These are phyloP conservation scores for Antennarius striatus DNA, from an alignment of 2,113 vertebrate species.

Conservation along the genomic window DNA sequence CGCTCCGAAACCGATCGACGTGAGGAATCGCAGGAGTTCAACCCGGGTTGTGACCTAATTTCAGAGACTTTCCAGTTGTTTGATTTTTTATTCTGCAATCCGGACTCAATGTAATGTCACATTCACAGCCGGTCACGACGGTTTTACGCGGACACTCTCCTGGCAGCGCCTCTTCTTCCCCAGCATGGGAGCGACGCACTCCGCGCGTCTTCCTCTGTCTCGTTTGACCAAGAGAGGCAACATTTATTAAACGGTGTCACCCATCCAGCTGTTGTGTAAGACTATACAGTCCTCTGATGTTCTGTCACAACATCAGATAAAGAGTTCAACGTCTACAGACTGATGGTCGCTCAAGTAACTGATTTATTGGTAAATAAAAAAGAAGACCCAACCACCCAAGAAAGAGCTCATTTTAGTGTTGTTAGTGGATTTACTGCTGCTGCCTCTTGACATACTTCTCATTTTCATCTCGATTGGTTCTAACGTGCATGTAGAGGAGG, in stretches of 20 bases:
- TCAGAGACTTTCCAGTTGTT: conserved; percentile 49
- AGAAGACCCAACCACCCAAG: too few species aligned
- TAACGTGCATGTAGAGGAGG: conserved; percentile 31
- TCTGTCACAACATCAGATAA: conserved; percentile 64
- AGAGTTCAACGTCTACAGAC: conserved; percentile 54
- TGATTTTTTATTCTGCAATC: conserved; percentile 29
- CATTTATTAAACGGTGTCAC: neutral
- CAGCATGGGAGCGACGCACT: conserved; percentile 6
- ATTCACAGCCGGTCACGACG: conserved; percentile 26
- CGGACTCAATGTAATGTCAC: conserved; percentile 27
- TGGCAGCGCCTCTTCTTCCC: conserved; percentile 15
- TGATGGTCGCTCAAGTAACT: too few species aligned
- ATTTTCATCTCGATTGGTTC: neutral
- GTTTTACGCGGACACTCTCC: conserved; percentile 31
- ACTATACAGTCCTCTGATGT: conserved; percentile 24
- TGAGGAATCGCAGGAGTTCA: conserved; percentile 48
- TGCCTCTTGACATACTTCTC: neutral
- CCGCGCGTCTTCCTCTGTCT: conserved; percentile 5
- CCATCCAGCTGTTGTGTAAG: conserved; percentile 69
- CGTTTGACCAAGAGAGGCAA: too few species aligned
- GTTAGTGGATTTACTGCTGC: too few species aligned
- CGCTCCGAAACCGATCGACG: neutral
- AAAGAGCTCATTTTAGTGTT: too few species aligned
- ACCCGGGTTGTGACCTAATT: conserved; percentile 73
- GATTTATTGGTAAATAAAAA: too few species aligned